Percentiles rank a stretch among this genome's conserved stretches.
These are phyloP conservation scores for Elephantulus edwardii DNA, from an alignment of 2,113 vertebrate genomes.

Conservation along the genomic window DNA sequence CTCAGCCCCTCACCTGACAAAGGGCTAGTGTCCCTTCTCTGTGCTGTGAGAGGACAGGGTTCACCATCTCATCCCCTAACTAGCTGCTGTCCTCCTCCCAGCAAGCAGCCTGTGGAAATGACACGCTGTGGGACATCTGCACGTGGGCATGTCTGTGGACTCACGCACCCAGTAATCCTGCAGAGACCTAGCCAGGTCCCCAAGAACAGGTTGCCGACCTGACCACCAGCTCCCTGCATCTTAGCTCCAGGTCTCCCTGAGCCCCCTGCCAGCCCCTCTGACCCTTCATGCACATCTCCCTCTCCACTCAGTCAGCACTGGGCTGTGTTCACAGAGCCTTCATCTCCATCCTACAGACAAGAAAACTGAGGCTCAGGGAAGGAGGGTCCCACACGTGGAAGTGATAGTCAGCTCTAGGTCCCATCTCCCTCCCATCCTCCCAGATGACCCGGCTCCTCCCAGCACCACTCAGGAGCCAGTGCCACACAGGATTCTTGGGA, in stretches of 20 bases:
- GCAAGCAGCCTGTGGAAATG: too few relatives aligned
- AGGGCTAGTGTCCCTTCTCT: too few relatives aligned
- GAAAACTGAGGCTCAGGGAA: background rate
- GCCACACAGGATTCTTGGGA: rapidly evolving
- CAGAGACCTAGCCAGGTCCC: background rate
- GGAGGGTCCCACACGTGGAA: background rate
- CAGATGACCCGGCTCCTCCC: rapidly evolving
- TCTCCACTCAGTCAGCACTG: rapidly evolving
- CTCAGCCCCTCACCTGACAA: too few relatives aligned
- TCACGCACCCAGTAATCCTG: rapidly evolving
- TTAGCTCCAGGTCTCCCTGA: background rate
- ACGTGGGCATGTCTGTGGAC: rapidly evolving
- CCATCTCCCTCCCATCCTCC: background rate
- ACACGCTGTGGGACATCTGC: too few relatives aligned
- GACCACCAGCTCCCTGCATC: too few relatives aligned
- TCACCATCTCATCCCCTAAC: too few relatives aligned
- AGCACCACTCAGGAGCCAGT: rapidly evolving
- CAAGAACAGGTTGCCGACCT: background rate
- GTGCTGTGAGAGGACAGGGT: too few relatives aligned
- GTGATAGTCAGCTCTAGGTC: too few relatives aligned
- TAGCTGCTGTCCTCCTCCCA: too few relatives aligned
- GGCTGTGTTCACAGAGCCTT: rapidly evolving
- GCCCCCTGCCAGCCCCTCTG: rapidly evolving
- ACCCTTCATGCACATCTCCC: background rate
- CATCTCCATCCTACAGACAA: background rate